Evolutionary conservation across 2,113 vertebrate species (phyloP), one percentile per base, ranked within the genome.

Genomic region (Alligator sinensis): DNA sequence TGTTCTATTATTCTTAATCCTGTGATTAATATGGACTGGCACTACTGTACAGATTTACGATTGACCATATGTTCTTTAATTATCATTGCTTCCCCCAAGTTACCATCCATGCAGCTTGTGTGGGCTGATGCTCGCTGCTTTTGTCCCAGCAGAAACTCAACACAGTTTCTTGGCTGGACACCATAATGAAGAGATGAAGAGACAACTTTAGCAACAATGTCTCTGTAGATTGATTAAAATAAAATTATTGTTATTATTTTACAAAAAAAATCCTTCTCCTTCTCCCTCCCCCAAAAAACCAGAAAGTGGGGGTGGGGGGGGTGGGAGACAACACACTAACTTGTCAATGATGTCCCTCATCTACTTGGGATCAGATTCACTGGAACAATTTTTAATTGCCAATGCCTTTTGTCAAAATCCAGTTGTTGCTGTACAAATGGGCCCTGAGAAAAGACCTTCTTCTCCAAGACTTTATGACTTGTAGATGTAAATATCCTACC

Each of bases 11-110:
- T 95, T 98, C 97, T 98, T 97, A 94, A 97, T 96, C 95, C 80
- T 58, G 91, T 92, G 78, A 97, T 98, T 98, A 96, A 97, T 96
- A 97, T 84, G 93, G 95, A 92, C 96, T 96, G 87, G 96, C 97
- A 96, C 96, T 97, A 96, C 97, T 97, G 97, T 97, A 98, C 97
- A 97, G 98, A 98, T 98, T 98, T 98, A 98, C 97, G 91, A 92
- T 38, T 19, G 76, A 95, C 97, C 98, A 97, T 97, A 98, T 98
- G 98, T 93, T 97, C 96, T 97, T 97, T 97, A 97, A 98, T 97
- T 97, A 96, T 80, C 92, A 85, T 66, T 88, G 60, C 87, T 95
- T 97, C 95, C 95, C 86, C 92, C 77, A 28, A 87, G 92, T 97
- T 95, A 84, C 90, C 87, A 59, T 95, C 91, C 97, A 96, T 97